These are phyloP conservation scores for Rhinoraja longicauda DNA, from an alignment of 2,797 vertebrate species.

Conservation along the genomic window DNA sequence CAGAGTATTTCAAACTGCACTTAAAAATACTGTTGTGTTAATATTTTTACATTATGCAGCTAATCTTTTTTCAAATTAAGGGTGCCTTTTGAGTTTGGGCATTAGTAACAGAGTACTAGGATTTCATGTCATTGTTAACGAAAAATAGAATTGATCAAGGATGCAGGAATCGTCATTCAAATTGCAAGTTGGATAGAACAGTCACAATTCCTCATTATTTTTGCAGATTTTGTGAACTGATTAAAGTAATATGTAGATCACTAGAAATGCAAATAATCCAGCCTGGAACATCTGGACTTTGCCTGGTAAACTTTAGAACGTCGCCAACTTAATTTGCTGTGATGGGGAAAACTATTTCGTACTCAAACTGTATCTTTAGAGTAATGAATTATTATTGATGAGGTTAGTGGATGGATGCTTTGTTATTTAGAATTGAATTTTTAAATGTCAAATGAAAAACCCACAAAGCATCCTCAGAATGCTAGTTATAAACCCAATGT, in stretches of 20 bases:
- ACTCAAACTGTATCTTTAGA: neutral
- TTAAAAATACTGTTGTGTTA: neutral
- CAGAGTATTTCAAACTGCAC: too few species aligned
- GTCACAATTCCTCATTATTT: too few species aligned
- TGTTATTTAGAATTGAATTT: neutral
- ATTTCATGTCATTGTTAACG: neutral
- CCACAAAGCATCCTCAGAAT: neutral
- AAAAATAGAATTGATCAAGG: neutral
- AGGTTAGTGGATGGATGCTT: neutral
- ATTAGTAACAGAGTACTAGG: neutral
- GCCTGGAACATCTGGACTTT: neutral
- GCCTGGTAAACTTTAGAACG: neutral
- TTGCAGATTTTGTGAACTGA: neutral
- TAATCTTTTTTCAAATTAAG: slow-evolving; percentile 12
- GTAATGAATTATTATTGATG: neutral
- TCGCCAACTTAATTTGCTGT: neutral
- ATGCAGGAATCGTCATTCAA: neutral
- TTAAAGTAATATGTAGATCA: neutral
- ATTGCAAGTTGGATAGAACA: too few species aligned
- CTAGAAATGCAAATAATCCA: slow-evolving; percentile 1
- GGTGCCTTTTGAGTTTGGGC: neutral
- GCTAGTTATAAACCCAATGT: too few species aligned
- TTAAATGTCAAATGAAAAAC: neutral
- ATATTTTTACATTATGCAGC: neutral
- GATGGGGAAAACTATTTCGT: neutral